These are phyloP conservation scores for Protobothrops flavoviridis DNA, from an alignment of 2,113 vertebrate species.

Conservation along the genomic window DNA sequence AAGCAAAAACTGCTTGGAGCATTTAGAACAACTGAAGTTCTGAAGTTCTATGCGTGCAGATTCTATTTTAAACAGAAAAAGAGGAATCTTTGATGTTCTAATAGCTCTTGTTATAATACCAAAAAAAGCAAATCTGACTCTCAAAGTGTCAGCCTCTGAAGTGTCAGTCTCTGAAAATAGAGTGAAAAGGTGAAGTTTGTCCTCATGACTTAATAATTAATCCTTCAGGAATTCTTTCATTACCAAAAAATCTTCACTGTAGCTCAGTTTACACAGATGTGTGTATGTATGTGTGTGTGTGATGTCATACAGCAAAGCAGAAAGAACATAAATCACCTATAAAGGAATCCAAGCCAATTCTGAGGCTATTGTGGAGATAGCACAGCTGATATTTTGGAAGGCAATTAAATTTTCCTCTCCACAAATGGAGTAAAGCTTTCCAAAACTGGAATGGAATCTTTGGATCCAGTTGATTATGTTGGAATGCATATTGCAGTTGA, in stretches of 20 bases:
- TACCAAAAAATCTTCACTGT: background rate
- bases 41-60: background rate
- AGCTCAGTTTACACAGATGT: background rate
- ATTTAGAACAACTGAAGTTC: background rate
- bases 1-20: background rate
- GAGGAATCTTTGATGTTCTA: background rate
- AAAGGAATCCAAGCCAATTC: background rate
- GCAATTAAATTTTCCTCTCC: background rate
- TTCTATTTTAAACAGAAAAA: background rate
- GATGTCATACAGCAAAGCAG: background rate
- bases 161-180: background rate
- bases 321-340: background rate
- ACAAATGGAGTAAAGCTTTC: background rate
- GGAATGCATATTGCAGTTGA: background rate
- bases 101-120: background rate
- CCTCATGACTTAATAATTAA: background rate
- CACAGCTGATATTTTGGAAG: background rate
- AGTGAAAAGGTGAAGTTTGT: background rate
- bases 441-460: background rate
- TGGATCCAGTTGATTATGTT: background rate
- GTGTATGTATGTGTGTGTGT: background rate
- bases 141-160: background rate
- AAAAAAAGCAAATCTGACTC: background rate
- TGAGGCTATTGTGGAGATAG: background rate
- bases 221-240: background rate